phyloP scores from a whole-genome alignment of 2,797 vertebrate species.

The Poecile montanus region DNA sequence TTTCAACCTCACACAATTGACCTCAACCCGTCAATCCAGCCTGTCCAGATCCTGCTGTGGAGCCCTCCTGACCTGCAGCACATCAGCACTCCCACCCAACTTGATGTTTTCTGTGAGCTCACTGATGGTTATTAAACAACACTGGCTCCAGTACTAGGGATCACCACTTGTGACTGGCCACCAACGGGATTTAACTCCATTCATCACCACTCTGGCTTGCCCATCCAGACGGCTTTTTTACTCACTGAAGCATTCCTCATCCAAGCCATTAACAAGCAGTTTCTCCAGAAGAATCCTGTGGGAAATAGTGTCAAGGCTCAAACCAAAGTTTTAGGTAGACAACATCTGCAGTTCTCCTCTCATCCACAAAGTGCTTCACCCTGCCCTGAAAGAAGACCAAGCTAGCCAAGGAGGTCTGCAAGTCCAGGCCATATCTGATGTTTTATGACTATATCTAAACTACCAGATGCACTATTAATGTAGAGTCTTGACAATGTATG shows the following conservation, averaged over 20 bases:
- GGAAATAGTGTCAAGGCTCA: not conserved
- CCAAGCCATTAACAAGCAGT: not conserved
- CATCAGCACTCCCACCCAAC: not conserved
- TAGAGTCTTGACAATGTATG: not conserved
- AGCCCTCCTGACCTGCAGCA: not conserved
- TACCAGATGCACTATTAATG: accelerated
- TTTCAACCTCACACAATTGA: not conserved
- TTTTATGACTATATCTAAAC: not conserved
- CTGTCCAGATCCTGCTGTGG: not conserved
- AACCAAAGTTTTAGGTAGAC: not conserved
- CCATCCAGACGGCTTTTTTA: not conserved
- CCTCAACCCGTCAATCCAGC: not conserved
- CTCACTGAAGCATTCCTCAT: not conserved
- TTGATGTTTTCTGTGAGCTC: not conserved
- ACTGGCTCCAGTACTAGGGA: too few species aligned
- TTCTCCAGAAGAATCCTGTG: not conserved
- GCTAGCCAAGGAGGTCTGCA: not conserved
- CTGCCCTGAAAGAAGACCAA: not conserved
- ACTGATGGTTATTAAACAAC: not conserved
- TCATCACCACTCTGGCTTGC: not conserved
- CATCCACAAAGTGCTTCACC: not conserved
- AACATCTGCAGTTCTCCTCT: not conserved
- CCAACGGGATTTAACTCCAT: accelerated
- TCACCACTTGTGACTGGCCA: not conserved
- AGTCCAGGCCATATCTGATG: not conserved